Evolutionary conservation across 2,888 invertebrate species (phyloP).

Genomic region (Alloscopus bannaensis): DNA sequence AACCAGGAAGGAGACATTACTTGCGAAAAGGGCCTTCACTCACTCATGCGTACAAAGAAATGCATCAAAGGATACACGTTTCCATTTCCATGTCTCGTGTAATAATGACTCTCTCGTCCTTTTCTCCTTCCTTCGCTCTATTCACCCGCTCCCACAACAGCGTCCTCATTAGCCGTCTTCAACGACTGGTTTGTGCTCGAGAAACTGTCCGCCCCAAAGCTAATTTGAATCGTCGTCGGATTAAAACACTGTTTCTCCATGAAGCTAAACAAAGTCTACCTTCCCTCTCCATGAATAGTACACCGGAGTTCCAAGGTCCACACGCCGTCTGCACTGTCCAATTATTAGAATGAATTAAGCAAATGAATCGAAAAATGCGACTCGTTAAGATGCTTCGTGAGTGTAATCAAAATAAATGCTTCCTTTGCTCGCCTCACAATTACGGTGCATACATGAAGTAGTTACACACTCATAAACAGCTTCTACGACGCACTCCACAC

Average conservation of each 20-base stretch:
- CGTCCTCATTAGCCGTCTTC: not conserved
- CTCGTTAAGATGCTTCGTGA: too few relatives aligned
- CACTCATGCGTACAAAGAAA: constrained; percentile 19
- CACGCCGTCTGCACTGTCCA: not conserved
- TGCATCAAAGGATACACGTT: not conserved
- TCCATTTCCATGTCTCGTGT: not conserved
- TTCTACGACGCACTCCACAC: too few relatives aligned
- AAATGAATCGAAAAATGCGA: not conserved
- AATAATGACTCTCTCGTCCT: constrained; percentile 12
- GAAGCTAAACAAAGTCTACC: constrained; percentile 10
- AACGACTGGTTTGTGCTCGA: constrained; percentile 17
- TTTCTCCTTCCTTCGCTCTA: constrained; percentile 9
- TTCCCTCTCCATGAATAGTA: not conserved
- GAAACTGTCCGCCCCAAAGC: constrained; percentile 44
- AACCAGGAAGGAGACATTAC: not conserved
- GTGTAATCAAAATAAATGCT: too few relatives aligned
- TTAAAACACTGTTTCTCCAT: too few relatives aligned
- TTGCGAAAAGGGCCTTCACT: constrained; percentile 20
- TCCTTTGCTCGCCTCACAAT: too few relatives aligned
- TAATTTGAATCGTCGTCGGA: constrained; percentile 64
- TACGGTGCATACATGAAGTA: too few relatives aligned
- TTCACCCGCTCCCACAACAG: constrained; percentile 2
- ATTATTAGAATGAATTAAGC: not conserved
- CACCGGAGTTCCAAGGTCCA: not conserved
- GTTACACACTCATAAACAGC: too few relatives aligned